Percentiles rank a stretch among this genome's conserved stretches.
These are phyloP conservation scores for Apodemus speciosus DNA, from an alignment of 2,113 vertebrate genomes.

Conservation along the genomic window DNA sequence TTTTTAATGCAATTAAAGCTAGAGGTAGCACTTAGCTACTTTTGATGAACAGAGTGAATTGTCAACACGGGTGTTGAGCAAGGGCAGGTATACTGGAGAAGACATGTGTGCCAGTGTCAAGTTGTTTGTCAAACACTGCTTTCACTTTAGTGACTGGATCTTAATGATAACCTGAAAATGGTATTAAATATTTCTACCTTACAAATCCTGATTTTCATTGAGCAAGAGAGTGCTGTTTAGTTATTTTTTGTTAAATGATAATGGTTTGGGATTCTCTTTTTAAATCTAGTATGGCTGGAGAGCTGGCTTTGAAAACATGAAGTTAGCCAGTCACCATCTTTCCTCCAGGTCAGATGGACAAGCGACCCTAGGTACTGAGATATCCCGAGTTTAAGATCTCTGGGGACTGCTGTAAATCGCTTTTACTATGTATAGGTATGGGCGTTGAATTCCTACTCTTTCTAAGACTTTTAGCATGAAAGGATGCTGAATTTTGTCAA, in stretches of 20 bases:
- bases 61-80: conserved; percentile 78
- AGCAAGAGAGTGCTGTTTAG: conserved; percentile 78
- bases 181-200: conserved; percentile 78
- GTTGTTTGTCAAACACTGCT: conserved; percentile 83
- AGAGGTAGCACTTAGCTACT: conserved; percentile 89
- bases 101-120: conserved; percentile 70
- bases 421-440: too few relatives aligned
- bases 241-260: conserved; percentile 78
- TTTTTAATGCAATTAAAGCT: conserved; percentile 81
- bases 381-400: too few relatives aligned
- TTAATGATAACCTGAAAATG: conserved; percentile 77
- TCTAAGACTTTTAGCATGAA: too few relatives aligned
- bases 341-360: too few relatives aligned
- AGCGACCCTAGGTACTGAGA: too few relatives aligned
- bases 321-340: too few relatives aligned
- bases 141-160: conserved; percentile 81
- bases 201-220: conserved; percentile 72
- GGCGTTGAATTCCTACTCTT: too few relatives aligned
- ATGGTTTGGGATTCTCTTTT: conserved; percentile 58
- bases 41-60: conserved; percentile 83
- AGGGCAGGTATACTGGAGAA: conserved; percentile 75
- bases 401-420: conserved; percentile 57
- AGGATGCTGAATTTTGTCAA: too few relatives aligned
- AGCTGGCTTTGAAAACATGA: conserved; percentile 78
- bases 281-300: conserved; percentile 64